phyloP scores from a whole-genome alignment of 2,888 invertebrate genomes.

The Zelleria hepariella region DNA sequence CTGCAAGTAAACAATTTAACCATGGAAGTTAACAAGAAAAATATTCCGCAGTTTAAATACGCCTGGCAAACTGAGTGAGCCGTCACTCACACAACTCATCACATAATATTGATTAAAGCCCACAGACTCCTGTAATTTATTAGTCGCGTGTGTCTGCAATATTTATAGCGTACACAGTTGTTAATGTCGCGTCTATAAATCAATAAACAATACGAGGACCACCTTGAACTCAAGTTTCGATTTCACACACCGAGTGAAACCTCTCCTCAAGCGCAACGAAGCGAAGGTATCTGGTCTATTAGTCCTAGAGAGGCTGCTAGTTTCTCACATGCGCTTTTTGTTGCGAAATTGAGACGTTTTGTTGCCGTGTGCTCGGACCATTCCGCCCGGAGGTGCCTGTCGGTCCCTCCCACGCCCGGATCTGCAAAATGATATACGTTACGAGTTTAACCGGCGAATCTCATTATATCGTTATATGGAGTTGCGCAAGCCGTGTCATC shows the following conservation, averaged over 20 bases:
- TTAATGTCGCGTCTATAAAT: conserved; percentile 41
- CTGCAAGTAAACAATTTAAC: neutral
- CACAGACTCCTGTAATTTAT: neutral
- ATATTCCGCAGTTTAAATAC: neutral
- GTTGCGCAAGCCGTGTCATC: conserved; percentile 17
- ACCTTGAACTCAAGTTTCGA: conserved; percentile 59
- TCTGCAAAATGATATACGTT: conserved; percentile 27
- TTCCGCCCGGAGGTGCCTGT: neutral
- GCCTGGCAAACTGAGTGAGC: conserved; percentile 21
- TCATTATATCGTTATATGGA: neutral
- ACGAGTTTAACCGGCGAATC: conserved; percentile 11
- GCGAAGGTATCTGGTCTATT: conserved; percentile 53
- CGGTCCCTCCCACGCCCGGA: conserved; percentile 21
- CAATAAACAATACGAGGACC: conserved; percentile 27
- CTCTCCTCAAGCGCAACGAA: conserved; percentile 57
- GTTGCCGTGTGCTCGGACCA: conserved; percentile 17
- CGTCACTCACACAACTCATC: neutral
- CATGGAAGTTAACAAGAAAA: neutral
- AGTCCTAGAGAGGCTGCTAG: conserved; percentile 42
- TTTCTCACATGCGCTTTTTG: conserved; percentile 45
- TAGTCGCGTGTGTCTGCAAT: conserved; percentile 6
- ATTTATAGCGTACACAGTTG: conserved; percentile 21
- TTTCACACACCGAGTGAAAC: conserved; percentile 42
- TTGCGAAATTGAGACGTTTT: conserved; percentile 46
- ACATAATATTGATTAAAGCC: neutral